Evolutionary conservation across 2,888 invertebrate species (phyloP), one percentile per base, ranked within the genome.

Genomic region (Drosophila setosimentum): DNA sequence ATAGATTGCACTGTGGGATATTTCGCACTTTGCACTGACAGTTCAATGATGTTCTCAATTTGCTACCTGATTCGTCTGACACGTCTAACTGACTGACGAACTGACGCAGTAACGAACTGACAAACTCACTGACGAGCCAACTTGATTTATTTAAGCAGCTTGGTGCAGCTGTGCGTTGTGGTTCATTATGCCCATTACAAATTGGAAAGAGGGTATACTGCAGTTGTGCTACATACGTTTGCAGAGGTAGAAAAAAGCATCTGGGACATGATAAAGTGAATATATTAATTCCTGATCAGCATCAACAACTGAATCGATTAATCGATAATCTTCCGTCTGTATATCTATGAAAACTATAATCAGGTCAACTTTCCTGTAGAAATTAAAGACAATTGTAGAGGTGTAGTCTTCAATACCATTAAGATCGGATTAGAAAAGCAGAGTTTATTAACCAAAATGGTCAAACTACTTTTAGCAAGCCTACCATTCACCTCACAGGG

Each of bases 1-100:
- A n/a, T n/a, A 60, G 42, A 61, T 59, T 68, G 81, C 90, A 86
- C 90, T 86, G 86, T 87, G 86, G 90, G 90, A 87, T 83, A 87
- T 90, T 87, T 87, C 85, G 86, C 86, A 87, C 89, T 86, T 87
- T 89, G 74, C 74, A 54, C 60, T 73, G 74, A 50, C 74, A 69
- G 83, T 63, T 84, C 82, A 76, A 82, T 77, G 76, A 37, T 73
- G 69, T 73, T 64, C 68, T 48, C 78, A 45, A 70, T 76, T 67
- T 55, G 80, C 78, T 78, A 78, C 78, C 78, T 78, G 78, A 62
- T 21, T 49, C 54, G 42, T 54, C 57, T 2, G 48, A 59, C 24
- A 35, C 24, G 51, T 49, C 42, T 24, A 57, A 55, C 48, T 45
- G 68, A 16, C 16, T 8, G 37, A 27, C 27, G 11, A 24, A 33